Evolutionary conservation across 2,888 invertebrate genomes (phyloP).

Genomic region (Pantelozetes paolii): DNA sequence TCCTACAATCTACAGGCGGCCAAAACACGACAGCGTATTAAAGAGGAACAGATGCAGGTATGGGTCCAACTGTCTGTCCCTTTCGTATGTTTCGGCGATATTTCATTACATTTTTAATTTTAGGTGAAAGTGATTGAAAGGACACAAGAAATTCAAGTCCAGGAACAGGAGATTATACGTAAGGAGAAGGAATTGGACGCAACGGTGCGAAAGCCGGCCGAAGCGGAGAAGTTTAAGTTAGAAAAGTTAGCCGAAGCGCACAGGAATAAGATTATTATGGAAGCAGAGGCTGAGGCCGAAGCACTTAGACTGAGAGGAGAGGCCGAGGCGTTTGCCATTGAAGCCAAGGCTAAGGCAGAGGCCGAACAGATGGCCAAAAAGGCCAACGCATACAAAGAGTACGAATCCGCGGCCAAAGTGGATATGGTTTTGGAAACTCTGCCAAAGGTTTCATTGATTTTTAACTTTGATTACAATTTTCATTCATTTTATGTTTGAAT

Average conservation of each 20-base stretch:
- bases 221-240: slow-evolving; percentile 83
- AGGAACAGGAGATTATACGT: slow-evolving; percentile 91
- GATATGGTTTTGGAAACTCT: slow-evolving; percentile 93
- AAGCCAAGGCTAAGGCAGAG: slow-evolving; percentile 90
- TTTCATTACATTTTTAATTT: neutral
- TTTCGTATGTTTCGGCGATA: slow-evolving; percentile 56
- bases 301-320: slow-evolving; percentile 71
- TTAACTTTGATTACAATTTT: slow-evolving; percentile 8
- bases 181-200: slow-evolving; percentile 89
- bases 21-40: slow-evolving; percentile 89
- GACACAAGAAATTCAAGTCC: slow-evolving; percentile 86
- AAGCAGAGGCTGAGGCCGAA: slow-evolving; percentile 93
- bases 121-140: slow-evolving; percentile 69
- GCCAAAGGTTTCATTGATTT: slow-evolving; percentile 68
- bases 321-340: slow-evolving; percentile 77
- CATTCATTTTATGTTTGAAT: neutral
- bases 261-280: slow-evolving; percentile 64
- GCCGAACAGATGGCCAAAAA: slow-evolving; percentile 96
- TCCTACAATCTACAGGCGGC: slow-evolving; percentile 89
- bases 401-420: slow-evolving; percentile 89
- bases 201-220: slow-evolving; percentile 85
- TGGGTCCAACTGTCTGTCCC: neutral
- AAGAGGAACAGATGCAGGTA: slow-evolving; percentile 91
- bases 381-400: slow-evolving; percentile 94
- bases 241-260: slow-evolving; percentile 94